Base-by-base conservation (phyloP, 2,888 invertebrate genomes). In the Oasisia sp. region DNA sequence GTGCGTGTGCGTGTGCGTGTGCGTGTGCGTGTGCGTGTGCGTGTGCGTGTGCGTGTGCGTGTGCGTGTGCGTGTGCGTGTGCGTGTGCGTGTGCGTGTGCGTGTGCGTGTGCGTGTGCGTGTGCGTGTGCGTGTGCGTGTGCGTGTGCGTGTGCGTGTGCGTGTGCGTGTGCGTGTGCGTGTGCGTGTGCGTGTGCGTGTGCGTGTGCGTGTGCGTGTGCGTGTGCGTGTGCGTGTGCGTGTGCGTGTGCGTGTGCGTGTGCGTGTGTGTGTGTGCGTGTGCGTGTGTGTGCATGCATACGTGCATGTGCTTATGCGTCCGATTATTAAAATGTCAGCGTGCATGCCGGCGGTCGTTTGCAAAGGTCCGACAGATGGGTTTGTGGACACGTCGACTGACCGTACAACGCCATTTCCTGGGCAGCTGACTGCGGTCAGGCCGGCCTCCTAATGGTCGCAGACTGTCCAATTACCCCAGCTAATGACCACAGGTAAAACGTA, bases 401-500 rank as follows among this genome's bases (percentile, higher is more conserved):
- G 74, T 50, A 50, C 50, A 50, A 12, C 12, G 50, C 27, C 74
- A n/a, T 27, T 74, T 74, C 74, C 74, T 74, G 19, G 74, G 27
- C 74, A 74, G 74, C 74, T 74, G 74, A 74, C 14, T 27, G 27
- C 74, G 27, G 74, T 27, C 74, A 74, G 74, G 74, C 74, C 27
- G 14, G 5, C 74, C 27, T 74, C 74, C 19, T 74, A 19, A 74
- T 74, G 74, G 74, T 27, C 74, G 74, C 74, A 74, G 74, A 27
- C 74, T 74, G 74, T 74, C 74, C 74, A 74, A 74, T 74, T 74
- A 74, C 74, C 74, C 74, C 74, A 27, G 74, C 74, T 74, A 74
- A 74, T 74, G 74, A 74, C 27, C 74, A n/a, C 74, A 74, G 74
- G 74, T 74, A 19, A n/a, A 19, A 74, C 27, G 27, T n/a, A 74